Evolutionary conservation across 2,113 vertebrate genomes (phyloP), one percentile per base, ranked within the genome.

Genomic region (Eleginops maclovinus): DNA sequence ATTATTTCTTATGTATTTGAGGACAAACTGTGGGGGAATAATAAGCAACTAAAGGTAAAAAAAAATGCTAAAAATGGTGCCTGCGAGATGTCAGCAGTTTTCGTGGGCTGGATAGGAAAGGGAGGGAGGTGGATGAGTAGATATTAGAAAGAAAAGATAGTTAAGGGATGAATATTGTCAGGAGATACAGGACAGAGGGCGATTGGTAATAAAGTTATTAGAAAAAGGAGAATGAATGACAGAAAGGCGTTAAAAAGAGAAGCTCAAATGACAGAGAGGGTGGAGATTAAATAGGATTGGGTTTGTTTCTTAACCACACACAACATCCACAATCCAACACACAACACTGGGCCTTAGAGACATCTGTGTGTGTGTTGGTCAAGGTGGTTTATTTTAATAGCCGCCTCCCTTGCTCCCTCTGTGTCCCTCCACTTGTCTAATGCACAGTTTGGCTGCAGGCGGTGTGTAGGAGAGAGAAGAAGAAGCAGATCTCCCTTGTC

Each of bases 391-490:
- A 84, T 87, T 88, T 79, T 76, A 79, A 79, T 79, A 77, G 79
- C 77, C 12, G 24, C 82, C 90, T 83, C 79, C 50, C 40, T 65
- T 62, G 62, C 71, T 68, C 22, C 58, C 59, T 47, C 36, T 31
- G 8, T 40, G 43, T 64, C 72, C 58, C 74, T 75, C 61, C 76
- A 56, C 74, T 68, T 62, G 54, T 82, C 80, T 91, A 93, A 94
- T 91, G 92, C 89, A 92, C 81, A 89, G 69, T 93, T 94, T 93
- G 72, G 72, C 92, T 90, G 64, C 84, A 87, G 91, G 92, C 86
- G 56, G 44, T 70, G 51, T 69, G 75, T 67, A 81, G 72, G 81
- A 75, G 78, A 88, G 79, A 60, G 56, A 63, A 36, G 31, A 77
- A 61, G 82, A 82, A 76, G 64, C 67, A 79, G 63, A 75, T 31